Evolutionary conservation across 2,797 vertebrate species (phyloP).

Genomic region (Telmatherina bonti): DNA sequence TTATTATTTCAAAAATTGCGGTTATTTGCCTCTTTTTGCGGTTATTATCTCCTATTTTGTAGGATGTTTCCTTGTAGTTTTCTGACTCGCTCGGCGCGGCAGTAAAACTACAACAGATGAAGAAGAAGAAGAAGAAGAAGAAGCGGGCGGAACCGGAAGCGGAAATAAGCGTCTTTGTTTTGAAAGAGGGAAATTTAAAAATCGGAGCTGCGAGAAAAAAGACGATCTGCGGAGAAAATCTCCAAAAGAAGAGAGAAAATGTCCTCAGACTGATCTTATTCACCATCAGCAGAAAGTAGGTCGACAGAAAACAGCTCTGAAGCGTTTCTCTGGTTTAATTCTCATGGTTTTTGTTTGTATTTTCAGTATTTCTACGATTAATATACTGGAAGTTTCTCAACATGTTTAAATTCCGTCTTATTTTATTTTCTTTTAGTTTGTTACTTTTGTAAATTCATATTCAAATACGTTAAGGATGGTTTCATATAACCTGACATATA

Average conservation of each 20-base stretch:
- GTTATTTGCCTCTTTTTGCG: too few species aligned
- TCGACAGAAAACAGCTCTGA: neutral
- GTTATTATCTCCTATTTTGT: too few species aligned
- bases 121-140: neutral
- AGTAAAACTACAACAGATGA: too few species aligned
- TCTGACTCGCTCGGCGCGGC: too few species aligned
- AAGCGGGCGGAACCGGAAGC: constrained; percentile 25
- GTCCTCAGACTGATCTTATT: neutral
- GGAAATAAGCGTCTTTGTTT: constrained; percentile 48
- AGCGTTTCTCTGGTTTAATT: neutral
- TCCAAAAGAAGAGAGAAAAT: neutral
- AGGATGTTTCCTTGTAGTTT: too few species aligned
- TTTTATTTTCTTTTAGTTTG: too few species aligned
- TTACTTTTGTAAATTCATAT: too few species aligned
- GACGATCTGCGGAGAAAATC: neutral
- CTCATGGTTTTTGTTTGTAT: too few species aligned
- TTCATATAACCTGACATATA: too few species aligned
- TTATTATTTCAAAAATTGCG: too few species aligned
- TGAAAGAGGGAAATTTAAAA: constrained; percentile 75
- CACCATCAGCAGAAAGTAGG: constrained; percentile 17
- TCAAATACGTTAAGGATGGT: too few species aligned
- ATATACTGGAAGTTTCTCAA: neutral
- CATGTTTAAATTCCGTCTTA: neutral
- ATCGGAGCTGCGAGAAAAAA: constrained; percentile 25
- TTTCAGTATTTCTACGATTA: too few species aligned